These are phyloP conservation scores for Panagrolaimus sp. DNA, from an alignment of 1,140 invertebrate species.

Conservation along the genomic window DNA sequence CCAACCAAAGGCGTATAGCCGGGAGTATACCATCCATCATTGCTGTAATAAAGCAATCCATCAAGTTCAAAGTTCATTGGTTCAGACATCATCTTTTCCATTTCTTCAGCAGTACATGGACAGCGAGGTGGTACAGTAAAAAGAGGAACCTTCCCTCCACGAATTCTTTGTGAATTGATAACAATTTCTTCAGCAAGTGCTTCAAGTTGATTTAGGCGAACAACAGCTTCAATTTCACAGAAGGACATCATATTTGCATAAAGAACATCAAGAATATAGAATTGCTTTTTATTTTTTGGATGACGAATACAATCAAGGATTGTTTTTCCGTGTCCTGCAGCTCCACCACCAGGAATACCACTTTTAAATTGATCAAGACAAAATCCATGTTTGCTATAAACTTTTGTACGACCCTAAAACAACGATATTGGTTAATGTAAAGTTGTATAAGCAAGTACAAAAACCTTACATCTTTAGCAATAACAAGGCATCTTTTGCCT, in stretches of 20 bases:
- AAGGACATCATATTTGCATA: background rate
- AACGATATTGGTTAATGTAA: no score
- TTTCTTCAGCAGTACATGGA: background rate
- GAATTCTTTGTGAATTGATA: background rate
- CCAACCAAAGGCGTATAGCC: slow-evolving; percentile 7
- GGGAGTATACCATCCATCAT: background rate
- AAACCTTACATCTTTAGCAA: background rate
- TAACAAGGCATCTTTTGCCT: background rate
- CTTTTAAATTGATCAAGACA: background rate
- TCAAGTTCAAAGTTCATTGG: background rate
- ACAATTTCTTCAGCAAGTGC: background rate
- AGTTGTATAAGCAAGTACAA: no score
- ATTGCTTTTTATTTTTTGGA: background rate
- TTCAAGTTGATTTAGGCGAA: background rate
- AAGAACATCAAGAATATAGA: slow-evolving; percentile 10
- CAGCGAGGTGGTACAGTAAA: background rate
- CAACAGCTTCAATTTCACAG: slow-evolving; percentile 1
- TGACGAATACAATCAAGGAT: slow-evolving; percentile 9
- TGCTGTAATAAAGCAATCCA: background rate
- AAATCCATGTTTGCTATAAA: slow-evolving; percentile 6
- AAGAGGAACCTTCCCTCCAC: background rate
- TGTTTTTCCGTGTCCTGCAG: background rate
- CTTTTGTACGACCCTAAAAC: slow-evolving; percentile 4
- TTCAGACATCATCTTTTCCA: background rate
- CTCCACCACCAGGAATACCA: background rate